Conservation (phyloP, 1,140 invertebrate genomes). For the Eueides isabella region DNA sequence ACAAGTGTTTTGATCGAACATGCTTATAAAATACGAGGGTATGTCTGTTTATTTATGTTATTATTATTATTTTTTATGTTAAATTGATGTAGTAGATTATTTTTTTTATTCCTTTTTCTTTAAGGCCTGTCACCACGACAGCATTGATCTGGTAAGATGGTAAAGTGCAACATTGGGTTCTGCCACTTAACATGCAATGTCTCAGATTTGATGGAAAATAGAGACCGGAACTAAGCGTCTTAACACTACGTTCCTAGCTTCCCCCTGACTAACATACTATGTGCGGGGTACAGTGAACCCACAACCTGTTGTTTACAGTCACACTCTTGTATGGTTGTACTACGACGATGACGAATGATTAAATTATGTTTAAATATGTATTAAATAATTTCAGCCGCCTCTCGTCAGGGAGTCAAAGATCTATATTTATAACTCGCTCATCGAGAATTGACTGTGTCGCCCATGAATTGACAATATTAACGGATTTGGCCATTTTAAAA, state of each 20-base stretch:
- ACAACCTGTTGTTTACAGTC: too few relatives aligned
- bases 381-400: background rate
- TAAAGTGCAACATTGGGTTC: background rate
- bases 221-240: background rate
- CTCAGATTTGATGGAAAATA: background rate
- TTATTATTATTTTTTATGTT: background rate
- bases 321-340: too few relatives aligned
- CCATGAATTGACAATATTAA: conserved; percentile 62
- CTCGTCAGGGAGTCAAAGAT: background rate
- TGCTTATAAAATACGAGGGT: conserved; percentile 69
- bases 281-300: too few relatives aligned
- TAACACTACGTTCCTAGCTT: background rate
- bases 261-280: background rate
- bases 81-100: background rate
- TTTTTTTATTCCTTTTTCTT: too few relatives aligned
- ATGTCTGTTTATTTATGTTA: conserved; percentile 36
- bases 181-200: background rate
- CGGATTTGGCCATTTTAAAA: conserved; percentile 50
- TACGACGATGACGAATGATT: too few relatives aligned
- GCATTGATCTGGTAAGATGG: too few relatives aligned
- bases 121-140: too few relatives aligned
- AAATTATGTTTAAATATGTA: too few relatives aligned
- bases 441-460: conserved; percentile 41
- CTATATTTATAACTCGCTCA: conserved; percentile 6
- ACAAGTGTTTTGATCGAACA: conserved; percentile 64